Conservation (phyloP, 2,888 invertebrate species). For the Gymnosoma rotundatum region DNA sequence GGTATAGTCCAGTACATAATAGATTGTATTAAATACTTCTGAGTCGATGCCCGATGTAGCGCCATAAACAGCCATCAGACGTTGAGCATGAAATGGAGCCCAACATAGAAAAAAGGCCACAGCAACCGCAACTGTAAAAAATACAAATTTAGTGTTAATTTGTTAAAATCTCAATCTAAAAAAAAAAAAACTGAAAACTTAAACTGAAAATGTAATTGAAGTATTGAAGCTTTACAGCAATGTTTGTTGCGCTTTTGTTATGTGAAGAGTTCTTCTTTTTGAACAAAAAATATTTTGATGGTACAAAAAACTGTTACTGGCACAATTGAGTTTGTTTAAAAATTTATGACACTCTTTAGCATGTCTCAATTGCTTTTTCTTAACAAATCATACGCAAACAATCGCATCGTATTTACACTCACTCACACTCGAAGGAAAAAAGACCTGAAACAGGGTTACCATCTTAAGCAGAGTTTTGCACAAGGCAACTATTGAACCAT, state of each 20-base stretch:
- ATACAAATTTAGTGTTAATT: neutral
- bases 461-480: no score
- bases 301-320: neutral
- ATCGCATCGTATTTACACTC: no score
- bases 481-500: no score
- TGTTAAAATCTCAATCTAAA: no score
- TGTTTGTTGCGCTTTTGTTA: neutral
- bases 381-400: neutral
- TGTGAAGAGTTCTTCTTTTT: neutral
- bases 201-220: neutral
- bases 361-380: neutral
- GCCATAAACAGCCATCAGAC: conserved; percentile 91
- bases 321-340: no score
- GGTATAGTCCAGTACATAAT: conserved; percentile 86
- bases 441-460: no score
- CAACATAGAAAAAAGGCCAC: conserved; percentile 92
- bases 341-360: neutral
- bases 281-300: neutral
- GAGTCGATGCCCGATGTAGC: conserved; percentile 77
- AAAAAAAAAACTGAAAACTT: neutral
- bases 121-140: conserved; percentile 89
- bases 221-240: neutral
- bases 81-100: conserved; percentile 96
- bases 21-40: conserved; percentile 83
- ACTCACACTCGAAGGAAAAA: no score